These are phyloP conservation scores for Callyntrura guangdongensis DNA, from an alignment of 2,888 invertebrate genomes.

Conservation along the genomic window DNA sequence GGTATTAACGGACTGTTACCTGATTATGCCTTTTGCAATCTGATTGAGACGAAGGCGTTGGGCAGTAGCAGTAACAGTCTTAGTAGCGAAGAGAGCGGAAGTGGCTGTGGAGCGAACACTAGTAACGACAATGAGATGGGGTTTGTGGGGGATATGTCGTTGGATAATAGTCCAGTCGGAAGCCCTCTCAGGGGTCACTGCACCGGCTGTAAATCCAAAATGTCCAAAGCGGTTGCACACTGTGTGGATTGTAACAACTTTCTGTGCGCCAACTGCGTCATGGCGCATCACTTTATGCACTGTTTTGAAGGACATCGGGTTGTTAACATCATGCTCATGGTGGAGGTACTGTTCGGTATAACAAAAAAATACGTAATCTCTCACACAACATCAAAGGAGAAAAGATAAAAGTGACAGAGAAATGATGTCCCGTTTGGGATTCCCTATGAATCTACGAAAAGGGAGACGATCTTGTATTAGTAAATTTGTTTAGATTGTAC, in stretches of 20 bases:
- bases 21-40: conserved; percentile 88
- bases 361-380: neutral
- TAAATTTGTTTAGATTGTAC: too few species aligned
- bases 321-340: conserved; percentile 86
- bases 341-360: neutral
- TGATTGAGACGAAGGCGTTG: conserved; percentile 86
- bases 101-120: neutral
- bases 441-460: too few species aligned
- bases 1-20: conserved; percentile 90
- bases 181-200: conserved; percentile 39
- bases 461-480: too few species aligned
- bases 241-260: conserved; percentile 99
- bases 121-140: neutral
- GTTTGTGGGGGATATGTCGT: neutral
- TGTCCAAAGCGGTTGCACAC: conserved; percentile 97
- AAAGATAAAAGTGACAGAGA: neutral
- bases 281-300: conserved; percentile 99
- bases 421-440: neutral
- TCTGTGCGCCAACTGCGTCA: conserved; percentile 98
- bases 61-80: conserved; percentile 49
- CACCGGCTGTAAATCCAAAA: conserved; percentile 97
- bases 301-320: conserved; percentile 99
- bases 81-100: neutral
- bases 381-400: neutral
- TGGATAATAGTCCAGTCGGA: neutral